Evolutionary conservation across 2,888 invertebrate genomes (phyloP).

Genomic region (Rotaria socialis): DNA sequence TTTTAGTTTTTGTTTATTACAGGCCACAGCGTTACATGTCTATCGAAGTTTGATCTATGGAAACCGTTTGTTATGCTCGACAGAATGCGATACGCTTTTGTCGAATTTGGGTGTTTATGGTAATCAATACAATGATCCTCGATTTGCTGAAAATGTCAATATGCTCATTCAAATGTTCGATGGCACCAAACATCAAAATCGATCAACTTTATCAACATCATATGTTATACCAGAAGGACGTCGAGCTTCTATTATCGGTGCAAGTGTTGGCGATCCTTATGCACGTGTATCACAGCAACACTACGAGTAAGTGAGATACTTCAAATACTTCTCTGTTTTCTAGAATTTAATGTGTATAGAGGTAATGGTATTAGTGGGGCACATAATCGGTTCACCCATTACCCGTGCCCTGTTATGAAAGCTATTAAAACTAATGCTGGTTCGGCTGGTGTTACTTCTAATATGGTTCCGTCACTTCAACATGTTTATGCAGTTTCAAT

Average conservation of each 20-base stretch:
- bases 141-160: not conserved
- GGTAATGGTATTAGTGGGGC: not conserved
- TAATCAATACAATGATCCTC: not conserved
- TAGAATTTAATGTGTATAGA: not conserved
- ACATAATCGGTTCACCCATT: not conserved
- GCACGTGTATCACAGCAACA: not conserved
- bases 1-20: not conserved
- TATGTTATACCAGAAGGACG: not conserved
- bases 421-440: not conserved
- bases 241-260: not conserved
- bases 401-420: not conserved
- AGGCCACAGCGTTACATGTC: not conserved
- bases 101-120: not conserved
- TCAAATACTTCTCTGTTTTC: not conserved
- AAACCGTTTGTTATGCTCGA: not conserved
- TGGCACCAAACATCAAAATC: not conserved
- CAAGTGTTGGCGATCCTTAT: not conserved
- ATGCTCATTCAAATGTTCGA: conserved; percentile 15
- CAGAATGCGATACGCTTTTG: not conserved
- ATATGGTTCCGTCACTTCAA: not conserved
- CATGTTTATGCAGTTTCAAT: not conserved
- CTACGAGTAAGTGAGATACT: not conserved
- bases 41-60: not conserved
- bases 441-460: not conserved
- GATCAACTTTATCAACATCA: not conserved